These are phyloP conservation scores for Accipiter cooperii DNA, from an alignment of 2,113 vertebrate species.

Conservation along the genomic window DNA sequence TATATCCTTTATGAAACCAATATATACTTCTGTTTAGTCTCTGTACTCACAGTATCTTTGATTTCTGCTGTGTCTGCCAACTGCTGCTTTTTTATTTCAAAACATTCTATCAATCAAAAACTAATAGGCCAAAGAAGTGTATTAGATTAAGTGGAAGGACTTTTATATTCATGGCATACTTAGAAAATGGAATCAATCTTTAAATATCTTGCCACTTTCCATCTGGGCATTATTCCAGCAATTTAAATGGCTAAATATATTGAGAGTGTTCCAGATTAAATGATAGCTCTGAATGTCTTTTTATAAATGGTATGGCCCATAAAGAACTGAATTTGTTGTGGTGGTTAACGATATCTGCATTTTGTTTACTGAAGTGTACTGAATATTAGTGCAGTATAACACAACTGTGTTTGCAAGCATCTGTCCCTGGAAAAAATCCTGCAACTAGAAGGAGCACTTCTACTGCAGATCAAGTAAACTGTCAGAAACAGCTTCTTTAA, in stretches of 20 bases:
- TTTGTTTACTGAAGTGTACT: not conserved
- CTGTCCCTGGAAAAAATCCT: not conserved
- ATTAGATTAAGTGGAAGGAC: constrained; percentile 39
- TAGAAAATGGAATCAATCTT: constrained; percentile 38
- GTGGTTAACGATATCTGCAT: not conserved
- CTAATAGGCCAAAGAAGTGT: not conserved
- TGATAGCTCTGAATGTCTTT: not conserved
- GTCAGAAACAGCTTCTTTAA: not conserved
- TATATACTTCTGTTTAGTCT: not conserved
- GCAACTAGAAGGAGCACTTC: not conserved
- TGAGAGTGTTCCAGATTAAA: constrained; percentile 37
- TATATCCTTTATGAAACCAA: not conserved
- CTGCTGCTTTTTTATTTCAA: constrained; percentile 23
- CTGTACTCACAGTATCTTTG: not conserved
- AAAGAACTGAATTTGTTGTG: not conserved
- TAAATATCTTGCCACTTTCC: constrained; percentile 40
- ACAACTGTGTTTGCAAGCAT: not conserved
- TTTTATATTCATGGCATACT: constrained; percentile 33
- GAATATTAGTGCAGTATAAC: not conserved
- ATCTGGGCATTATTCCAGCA: constrained; percentile 34
- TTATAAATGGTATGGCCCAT: not conserved
- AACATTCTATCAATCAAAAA: constrained; percentile 17
- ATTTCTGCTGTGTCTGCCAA: not conserved
- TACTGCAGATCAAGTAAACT: not conserved
- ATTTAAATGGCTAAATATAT: constrained; percentile 48